A percentile compares a stretch with the other conserved stretches of the same genome.
Evolutionary conservation across 2,113 vertebrate genomes (phyloP).

Genomic region (Poeciliopsis occidentalis): DNA sequence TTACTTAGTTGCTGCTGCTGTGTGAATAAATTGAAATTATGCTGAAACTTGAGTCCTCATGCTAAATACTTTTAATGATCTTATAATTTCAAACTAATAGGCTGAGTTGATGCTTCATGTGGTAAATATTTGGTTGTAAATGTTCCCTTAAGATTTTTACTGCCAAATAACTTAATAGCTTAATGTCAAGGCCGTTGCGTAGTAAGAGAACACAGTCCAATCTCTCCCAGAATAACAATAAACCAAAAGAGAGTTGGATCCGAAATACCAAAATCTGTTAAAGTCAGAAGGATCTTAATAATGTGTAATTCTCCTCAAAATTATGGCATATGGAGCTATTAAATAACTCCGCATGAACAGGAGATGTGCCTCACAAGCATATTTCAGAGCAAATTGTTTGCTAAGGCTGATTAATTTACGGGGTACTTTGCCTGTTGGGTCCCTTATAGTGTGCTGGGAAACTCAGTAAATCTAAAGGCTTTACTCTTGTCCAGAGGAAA

Average conservation of each 20-base stretch:
- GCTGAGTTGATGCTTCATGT: background rate
- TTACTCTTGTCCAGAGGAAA: slow-evolving; percentile 58
- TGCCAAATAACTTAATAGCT: slow-evolving; percentile 36
- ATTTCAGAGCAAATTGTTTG: slow-evolving; percentile 42
- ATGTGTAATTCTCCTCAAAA: slow-evolving; percentile 4
- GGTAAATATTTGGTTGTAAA: slow-evolving; percentile 35
- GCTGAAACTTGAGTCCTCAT: background rate
- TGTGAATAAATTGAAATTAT: background rate
- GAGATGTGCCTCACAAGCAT: slow-evolving; percentile 53
- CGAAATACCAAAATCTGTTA: slow-evolving; percentile 38
- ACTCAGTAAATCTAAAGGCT: slow-evolving; percentile 66
- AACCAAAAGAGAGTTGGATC: slow-evolving; percentile 9
- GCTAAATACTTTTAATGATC: background rate
- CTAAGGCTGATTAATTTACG: slow-evolving; percentile 54
- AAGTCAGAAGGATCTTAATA: slow-evolving; percentile 25
- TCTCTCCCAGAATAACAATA: slow-evolving; percentile 10
- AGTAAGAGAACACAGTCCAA: slow-evolving; percentile 10
- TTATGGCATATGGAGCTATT: slow-evolving; percentile 16
- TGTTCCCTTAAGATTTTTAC: slow-evolving; percentile 19
- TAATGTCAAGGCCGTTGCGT: slow-evolving; percentile 38
- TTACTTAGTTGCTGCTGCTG: background rate
- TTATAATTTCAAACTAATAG: background rate
- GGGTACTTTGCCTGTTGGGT: slow-evolving; percentile 33
- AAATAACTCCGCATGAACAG: slow-evolving; percentile 6
- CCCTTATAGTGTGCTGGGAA: slow-evolving; percentile 19